Percentiles rank a stretch among this genome's conserved stretches.
These are phyloP conservation scores for Pheosia gnoma DNA, from an alignment of 2,888 invertebrate species.

Conservation along the genomic window DNA sequence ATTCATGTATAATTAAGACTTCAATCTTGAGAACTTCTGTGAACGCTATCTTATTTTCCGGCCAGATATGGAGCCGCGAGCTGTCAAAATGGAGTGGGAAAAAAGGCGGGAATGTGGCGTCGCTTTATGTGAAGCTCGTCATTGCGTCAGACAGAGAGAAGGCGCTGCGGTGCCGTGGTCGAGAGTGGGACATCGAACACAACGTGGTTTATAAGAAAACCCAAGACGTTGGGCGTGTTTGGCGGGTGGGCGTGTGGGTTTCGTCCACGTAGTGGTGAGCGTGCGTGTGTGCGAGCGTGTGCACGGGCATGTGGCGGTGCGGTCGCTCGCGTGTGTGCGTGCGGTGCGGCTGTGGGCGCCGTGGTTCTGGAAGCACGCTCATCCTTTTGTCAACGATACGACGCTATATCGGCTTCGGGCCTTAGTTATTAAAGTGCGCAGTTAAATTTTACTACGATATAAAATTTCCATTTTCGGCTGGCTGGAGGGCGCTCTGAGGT, in stretches of 20 bases:
- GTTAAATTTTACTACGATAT: slow-evolving; percentile 76
- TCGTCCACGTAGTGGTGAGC: slow-evolving; percentile 64
- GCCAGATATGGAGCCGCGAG: slow-evolving; percentile 84
- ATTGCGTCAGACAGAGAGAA: slow-evolving; percentile 74
- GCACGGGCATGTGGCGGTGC: slow-evolving; percentile 60
- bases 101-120: slow-evolving; percentile 85
- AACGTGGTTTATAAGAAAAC: slow-evolving; percentile 85
- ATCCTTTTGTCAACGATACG: slow-evolving; percentile 83
- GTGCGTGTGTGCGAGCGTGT: slow-evolving; percentile 53
- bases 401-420: slow-evolving; percentile 73
- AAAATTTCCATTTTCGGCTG: slow-evolving; percentile 73
- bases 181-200: slow-evolving; percentile 73
- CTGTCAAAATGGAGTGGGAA: slow-evolving; percentile 85
- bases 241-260: slow-evolving; percentile 83
- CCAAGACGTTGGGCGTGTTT: slow-evolving; percentile 84
- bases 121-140: slow-evolving; percentile 84
- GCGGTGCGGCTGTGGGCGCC: slow-evolving; percentile 55
- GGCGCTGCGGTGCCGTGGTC: slow-evolving; percentile 35
- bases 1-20: slow-evolving; percentile 3
- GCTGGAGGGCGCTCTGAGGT: slow-evolving; percentile 55
- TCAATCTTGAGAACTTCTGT: slow-evolving; percentile 48
- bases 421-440: slow-evolving; percentile 80
- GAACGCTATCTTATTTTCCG: slow-evolving; percentile 79
- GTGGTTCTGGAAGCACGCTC: slow-evolving; percentile 58
- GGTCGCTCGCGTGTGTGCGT: slow-evolving; percentile 66